Conservation (phyloP, 2,888 invertebrate species). For the Hemaris fuciformis region DNA sequence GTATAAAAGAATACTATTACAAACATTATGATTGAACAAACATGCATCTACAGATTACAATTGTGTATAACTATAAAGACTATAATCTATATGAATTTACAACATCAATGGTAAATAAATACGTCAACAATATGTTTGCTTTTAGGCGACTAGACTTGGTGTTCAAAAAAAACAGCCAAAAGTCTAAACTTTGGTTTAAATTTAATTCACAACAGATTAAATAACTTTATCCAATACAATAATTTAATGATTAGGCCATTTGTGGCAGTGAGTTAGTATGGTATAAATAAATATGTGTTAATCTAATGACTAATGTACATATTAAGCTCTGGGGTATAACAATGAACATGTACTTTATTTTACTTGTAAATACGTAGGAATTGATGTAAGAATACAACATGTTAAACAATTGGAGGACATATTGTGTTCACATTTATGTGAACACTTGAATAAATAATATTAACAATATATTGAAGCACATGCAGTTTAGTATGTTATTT, state of each 20-base stretch:
- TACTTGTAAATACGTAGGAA: not conserved
- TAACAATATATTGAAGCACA: constrained; percentile 11
- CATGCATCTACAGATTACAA: not conserved
- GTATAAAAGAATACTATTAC: not conserved
- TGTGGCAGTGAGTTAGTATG: constrained; percentile 59
- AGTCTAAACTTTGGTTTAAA: constrained; percentile 71
- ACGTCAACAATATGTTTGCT: constrained; percentile 52
- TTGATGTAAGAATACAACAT: not conserved
- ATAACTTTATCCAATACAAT: constrained; percentile 38
- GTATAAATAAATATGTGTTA: constrained; percentile 6
- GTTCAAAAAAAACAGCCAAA: constrained; percentile 61
- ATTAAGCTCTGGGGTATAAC: constrained; percentile 40
- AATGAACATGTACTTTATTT: constrained; percentile 10
- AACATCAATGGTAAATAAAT: constrained; percentile 59
- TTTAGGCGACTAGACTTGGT: constrained; percentile 67
- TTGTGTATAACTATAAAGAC: constrained; percentile 3
- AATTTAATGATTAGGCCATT: constrained; percentile 60
- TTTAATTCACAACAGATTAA: constrained; percentile 54
- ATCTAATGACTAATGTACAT: constrained; percentile 23
- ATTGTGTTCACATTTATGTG: not conserved
- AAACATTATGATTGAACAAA: not conserved
- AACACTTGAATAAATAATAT: not conserved
- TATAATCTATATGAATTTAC: constrained; percentile 33
- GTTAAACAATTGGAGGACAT: not conserved
- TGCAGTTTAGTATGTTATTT: constrained; percentile 20